Evolutionary conservation across 2,888 invertebrate genomes (phyloP), one percentile per base, ranked within the genome.

Genomic region (Muschampia plurimacula): DNA sequence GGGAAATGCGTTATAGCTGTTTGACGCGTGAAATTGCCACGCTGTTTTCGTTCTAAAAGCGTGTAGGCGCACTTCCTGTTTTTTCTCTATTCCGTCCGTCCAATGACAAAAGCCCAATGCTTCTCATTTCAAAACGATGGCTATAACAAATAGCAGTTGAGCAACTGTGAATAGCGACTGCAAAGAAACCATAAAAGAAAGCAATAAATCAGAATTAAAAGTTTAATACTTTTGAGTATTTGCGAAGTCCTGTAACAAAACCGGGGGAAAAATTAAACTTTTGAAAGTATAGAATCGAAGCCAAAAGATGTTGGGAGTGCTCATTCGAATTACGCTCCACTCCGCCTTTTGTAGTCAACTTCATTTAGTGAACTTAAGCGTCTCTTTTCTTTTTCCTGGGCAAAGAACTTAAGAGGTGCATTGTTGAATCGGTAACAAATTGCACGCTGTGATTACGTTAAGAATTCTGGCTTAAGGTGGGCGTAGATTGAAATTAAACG

Each of bases 371-470:
- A 92, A 92, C 89, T 91, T 91, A 88, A 89, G 84, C 83, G 82
- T 87, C 85, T 90, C 88, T 90, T 93, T 91, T 91, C 89, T 92
- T 93, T 92, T 84, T 81, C 79, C 75, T 84, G 79, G 80, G 86
- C 86, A 85, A 88, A 87, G 89, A 89, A 91, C 88, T 92, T 91
- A 89, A 92, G 87, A 89, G 91, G 88, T 91, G 92, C 93, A 93
- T 93, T 93, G 94, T 94, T 93, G 88, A 91, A 92, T 90, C 87
- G 84, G 91, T 92, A 92, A 93, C 92, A 93, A 93, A 93, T 93
- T 93, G 92, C 90, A 89, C 84, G 84, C 84, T 86, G 85, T 91
- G 91, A 93, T 93, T 91, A 88, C 87, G 88, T 89, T 89, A 89
- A 85, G 84, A 88, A 87, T 85, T 88, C 78, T 77, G 74, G 79